Percentiles rank a stretch among this genome's conserved stretches.
These are phyloP conservation scores for Saccopteryx leptura DNA, from an alignment of 2,113 vertebrate genomes.

Conservation along the genomic window DNA sequence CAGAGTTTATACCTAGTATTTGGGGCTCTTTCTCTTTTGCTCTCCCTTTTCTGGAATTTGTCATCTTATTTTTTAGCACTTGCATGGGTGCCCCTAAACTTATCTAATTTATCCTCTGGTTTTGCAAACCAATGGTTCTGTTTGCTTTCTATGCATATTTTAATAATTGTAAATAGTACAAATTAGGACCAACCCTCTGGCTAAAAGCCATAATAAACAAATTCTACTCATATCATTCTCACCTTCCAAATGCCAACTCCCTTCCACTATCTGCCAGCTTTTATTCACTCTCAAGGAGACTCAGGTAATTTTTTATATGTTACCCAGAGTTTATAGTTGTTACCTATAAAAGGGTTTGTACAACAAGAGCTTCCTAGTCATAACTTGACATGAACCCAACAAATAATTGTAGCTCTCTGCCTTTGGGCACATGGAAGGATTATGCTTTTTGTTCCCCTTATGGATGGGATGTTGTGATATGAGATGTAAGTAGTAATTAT, in stretches of 20 bases:
- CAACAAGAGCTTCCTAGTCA: neutral
- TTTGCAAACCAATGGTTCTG: neutral
- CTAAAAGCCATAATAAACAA: neutral
- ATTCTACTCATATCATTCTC: neutral
- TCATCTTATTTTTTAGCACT: neutral
- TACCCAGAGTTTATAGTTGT: neutral
- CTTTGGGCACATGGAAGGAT: neutral
- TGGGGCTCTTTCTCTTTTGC: neutral
- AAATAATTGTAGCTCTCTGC: constrained; percentile 15
- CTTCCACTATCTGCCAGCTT: neutral
- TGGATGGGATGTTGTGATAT: neutral
- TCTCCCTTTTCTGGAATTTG: neutral
- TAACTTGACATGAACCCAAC: neutral
- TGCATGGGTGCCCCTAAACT: neutral
- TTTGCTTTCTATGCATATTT: neutral
- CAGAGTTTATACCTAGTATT: neutral
- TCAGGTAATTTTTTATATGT: neutral
- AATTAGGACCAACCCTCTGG: neutral
- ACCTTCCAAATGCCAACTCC: neutral
- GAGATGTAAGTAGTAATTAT: neutral
- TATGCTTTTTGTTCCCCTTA: neutral
- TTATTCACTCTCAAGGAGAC: neutral
- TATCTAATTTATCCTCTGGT: neutral
- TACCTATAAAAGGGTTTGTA: neutral
- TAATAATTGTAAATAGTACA: neutral